Percentiles rank a stretch among this genome's conserved stretches.
Conservation (phyloP, 2,113 vertebrate species). For the Trematocara nigrifrons region DNA sequence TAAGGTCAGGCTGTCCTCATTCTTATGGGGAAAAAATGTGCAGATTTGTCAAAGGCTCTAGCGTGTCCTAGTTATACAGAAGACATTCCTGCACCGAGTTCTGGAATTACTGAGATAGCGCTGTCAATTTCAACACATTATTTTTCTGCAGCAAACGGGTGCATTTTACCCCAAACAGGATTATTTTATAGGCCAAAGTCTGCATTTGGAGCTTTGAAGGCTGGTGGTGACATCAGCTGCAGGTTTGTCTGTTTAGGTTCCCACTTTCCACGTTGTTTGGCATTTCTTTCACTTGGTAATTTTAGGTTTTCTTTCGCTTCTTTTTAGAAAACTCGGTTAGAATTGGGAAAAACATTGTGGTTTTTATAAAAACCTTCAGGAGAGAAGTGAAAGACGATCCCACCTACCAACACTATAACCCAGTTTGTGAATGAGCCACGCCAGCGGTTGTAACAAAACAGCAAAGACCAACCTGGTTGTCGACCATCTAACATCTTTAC, state of each 20-base stretch:
- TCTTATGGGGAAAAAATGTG: neutral
- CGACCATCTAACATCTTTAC: neutral
- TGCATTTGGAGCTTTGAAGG: neutral
- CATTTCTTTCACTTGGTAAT: neutral
- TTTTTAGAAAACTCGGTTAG: accelerated
- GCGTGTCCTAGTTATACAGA: neutral
- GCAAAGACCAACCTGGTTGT: neutral
- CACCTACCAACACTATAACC: neutral
- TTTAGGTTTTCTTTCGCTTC: neutral
- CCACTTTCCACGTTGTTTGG: neutral
- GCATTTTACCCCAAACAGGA: neutral
- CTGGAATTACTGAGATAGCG: neutral
- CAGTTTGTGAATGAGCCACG: neutral
- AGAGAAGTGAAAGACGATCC: neutral
- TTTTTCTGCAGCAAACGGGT: neutral
- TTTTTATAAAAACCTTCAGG: neutral
- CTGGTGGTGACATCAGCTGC: neutral
- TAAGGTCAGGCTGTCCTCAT: neutral
- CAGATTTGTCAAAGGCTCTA: neutral
- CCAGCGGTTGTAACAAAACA: neutral
- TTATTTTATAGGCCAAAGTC: neutral
- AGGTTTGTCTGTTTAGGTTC: neutral
- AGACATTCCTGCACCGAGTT: neutral
- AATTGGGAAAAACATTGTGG: neutral
- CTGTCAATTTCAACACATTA: neutral